These are phyloP conservation scores for Otis tarda DNA, from an alignment of 2,113 vertebrate species.

Conservation along the genomic window DNA sequence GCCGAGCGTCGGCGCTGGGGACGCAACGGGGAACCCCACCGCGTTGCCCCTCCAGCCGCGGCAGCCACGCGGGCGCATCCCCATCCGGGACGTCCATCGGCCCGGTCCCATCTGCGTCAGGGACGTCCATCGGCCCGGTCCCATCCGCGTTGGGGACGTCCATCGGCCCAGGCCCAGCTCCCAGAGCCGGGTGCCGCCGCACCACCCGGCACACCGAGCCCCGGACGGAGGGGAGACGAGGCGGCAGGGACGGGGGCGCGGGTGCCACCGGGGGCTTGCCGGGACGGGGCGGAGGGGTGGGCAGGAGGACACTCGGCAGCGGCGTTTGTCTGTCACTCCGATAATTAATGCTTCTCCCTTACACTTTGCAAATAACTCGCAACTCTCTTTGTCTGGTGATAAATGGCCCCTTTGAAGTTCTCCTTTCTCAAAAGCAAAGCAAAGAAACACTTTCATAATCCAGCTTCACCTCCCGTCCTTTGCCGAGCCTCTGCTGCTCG, in stretches of 20 bases:
- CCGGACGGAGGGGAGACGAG: rapidly evolving
- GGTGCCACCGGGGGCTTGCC: background rate
- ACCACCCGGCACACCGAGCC: background rate
- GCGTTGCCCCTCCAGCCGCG: rapidly evolving
- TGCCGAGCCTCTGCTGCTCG: background rate
- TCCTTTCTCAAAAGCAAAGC: constrained; percentile 59
- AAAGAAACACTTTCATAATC: constrained; percentile 61
- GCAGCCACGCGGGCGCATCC: rapidly evolving
- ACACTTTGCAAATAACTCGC: constrained; percentile 43
- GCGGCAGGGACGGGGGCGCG: background rate
- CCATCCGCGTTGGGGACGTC: rapidly evolving
- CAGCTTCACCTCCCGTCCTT: background rate
- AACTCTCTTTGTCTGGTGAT: constrained; percentile 57
- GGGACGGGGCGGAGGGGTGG: background rate
- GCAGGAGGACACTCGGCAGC: constrained; percentile 20
- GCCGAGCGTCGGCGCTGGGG: rapidly evolving
- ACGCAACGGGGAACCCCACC: rapidly evolving
- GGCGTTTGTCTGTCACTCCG: background rate
- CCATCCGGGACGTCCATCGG: rapidly evolving
- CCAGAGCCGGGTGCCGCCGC: background rate
- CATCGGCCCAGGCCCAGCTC: rapidly evolving
- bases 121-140: rapidly evolving
- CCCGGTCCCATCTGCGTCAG: too few relatives aligned
- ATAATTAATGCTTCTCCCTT: constrained; percentile 53
- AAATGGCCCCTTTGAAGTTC: constrained; percentile 63